phyloP scores from a whole-genome alignment of 1,140 invertebrate genomes.

The Chironomus striatipennis region DNA sequence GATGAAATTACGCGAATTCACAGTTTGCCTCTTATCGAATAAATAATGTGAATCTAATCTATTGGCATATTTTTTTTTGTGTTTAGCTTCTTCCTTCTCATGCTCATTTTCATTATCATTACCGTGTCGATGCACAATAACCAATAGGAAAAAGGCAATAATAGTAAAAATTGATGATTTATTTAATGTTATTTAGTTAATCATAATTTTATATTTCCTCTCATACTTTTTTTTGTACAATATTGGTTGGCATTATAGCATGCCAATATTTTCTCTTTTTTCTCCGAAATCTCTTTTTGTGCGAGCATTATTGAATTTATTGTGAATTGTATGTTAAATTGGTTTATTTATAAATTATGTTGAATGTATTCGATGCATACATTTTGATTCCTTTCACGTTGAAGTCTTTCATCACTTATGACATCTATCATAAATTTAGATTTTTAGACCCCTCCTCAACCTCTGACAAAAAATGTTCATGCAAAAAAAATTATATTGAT shows the following conservation, averaged over 20 bases:
- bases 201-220: slow-evolving; percentile 20
- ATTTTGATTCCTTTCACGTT: background rate
- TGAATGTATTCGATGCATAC: background rate
- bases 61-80: background rate
- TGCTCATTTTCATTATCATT: background rate
- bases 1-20: background rate
- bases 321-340: no score
- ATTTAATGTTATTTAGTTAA: slow-evolving; percentile 22
- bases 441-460: no score
- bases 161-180: slow-evolving; percentile 22
- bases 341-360: background rate
- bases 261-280: no score
- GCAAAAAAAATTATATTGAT: no score
- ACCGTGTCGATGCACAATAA: background rate
- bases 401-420: no score
- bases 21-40: background rate
- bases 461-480: no score
- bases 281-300: no score
- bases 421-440: no score
- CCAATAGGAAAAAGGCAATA: background rate
- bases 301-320: no score
- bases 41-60: slow-evolving; percentile 2
- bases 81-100: background rate
- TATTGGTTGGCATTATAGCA: no score
- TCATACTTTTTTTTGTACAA: background rate